Evolutionary conservation across 2,888 invertebrate species (phyloP).

Genomic region (Acronicta leporina): DNA sequence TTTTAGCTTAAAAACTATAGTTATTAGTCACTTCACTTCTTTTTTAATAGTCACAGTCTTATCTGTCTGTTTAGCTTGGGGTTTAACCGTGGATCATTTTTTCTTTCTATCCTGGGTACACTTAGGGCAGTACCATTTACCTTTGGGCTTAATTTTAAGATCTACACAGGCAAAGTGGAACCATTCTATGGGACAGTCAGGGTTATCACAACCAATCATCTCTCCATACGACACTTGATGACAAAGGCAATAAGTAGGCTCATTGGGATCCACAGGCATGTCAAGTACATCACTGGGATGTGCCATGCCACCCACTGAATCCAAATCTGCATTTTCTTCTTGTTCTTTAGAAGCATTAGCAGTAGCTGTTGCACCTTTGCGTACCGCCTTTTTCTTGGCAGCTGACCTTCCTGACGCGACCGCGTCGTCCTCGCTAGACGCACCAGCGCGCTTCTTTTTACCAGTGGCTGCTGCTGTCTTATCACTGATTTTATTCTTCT

Average conservation of each 20-base stretch:
- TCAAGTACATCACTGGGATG: constrained; percentile 97
- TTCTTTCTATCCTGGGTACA: constrained; percentile 95
- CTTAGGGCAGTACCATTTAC: constrained; percentile 98
- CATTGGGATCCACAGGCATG: constrained; percentile 98
- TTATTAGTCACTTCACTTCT: constrained; percentile 72
- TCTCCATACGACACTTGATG: constrained; percentile 99
- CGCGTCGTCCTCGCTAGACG: constrained; percentile 86
- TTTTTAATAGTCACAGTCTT: constrained; percentile 81
- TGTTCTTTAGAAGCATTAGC: constrained; percentile 79
- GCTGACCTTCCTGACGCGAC: constrained; percentile 77
- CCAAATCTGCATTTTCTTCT: constrained; percentile 85
- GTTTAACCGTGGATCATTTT: constrained; percentile 90
- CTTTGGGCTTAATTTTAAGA: constrained; percentile 97
- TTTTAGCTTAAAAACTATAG: constrained; percentile 36
- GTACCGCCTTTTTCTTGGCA: constrained; percentile 82
- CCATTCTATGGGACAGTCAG: constrained; percentile 97
- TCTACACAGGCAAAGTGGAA: constrained; percentile 98
- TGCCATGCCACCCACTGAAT: constrained; percentile 89
- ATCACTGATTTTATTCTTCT: constrained; percentile 81
- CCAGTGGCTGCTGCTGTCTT: constrained; percentile 77
- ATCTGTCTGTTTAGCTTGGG: constrained; percentile 72
- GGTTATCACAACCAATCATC: constrained; percentile 99
- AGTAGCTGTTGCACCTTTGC: constrained; percentile 77
- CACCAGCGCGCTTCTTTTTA: constrained; percentile 88
- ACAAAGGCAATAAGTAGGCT: constrained; percentile 99